phyloP scores from a whole-genome alignment of 2,113 vertebrate species.

The Hiodon alosoides region DNA sequence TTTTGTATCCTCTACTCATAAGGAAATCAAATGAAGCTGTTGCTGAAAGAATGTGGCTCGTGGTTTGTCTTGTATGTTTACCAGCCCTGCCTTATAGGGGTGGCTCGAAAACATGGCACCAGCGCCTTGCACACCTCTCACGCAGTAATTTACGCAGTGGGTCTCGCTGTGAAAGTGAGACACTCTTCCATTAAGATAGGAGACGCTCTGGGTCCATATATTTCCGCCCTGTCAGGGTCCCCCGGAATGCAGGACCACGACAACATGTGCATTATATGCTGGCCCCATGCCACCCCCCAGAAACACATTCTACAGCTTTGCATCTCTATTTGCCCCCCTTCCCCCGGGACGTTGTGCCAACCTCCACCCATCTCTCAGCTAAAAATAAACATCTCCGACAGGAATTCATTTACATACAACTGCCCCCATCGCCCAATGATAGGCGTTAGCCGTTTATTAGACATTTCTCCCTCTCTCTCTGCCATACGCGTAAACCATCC shows the following conservation, averaged over 20 bases:
- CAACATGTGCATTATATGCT: neutral
- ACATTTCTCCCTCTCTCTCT: neutral
- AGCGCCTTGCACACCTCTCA: conserved; percentile 13
- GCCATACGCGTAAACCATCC: neutral
- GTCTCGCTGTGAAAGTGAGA: conserved; percentile 6
- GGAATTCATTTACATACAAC: neutral
- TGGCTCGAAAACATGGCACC: neutral
- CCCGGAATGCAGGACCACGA: neutral
- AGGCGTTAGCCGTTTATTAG: neutral
- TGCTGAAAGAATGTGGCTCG: neutral
- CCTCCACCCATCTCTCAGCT: conserved; percentile 1
- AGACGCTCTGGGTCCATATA: conserved; percentile 4
- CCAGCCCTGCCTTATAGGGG: too few relatives aligned
- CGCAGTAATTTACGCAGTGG: conserved; percentile 4
- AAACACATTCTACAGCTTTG: neutral
- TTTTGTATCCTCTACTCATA: neutral
- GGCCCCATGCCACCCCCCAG: neutral
- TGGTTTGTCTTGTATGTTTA: neutral
- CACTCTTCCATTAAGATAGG: conserved; percentile 7
- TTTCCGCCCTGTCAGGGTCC: conserved; percentile 11
- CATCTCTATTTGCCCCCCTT: conserved; percentile 34
- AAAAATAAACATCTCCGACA: neutral
- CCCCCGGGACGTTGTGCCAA: conserved; percentile 26
- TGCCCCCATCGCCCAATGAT: neutral
- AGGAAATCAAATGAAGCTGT: neutral